Percentiles rank a stretch among this genome's conserved stretches.
phyloP scores from a whole-genome alignment of 92 coral and sea anemone genomes.

The Zoanthus gigantus region DNA sequence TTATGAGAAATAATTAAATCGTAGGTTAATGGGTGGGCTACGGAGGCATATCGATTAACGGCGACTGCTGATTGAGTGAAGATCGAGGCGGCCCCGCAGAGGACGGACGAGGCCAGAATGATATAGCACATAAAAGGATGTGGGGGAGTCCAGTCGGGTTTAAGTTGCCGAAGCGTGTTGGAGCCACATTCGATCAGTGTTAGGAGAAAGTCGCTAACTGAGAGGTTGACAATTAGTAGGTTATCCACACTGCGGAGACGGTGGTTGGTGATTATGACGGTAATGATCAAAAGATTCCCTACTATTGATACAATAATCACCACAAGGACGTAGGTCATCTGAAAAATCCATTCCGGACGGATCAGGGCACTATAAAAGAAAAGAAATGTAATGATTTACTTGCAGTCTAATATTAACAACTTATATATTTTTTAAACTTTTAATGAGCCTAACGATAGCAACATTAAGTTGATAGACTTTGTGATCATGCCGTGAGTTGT shows the following conservation, averaged over 20 bases:
- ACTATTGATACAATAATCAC: constrained; percentile 45
- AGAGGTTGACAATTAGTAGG: constrained; percentile 58
- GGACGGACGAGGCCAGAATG: constrained; percentile 62
- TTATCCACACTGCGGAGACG: constrained; percentile 65
- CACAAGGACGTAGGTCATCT: constrained; percentile 45
- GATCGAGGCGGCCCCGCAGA: constrained; percentile 65
- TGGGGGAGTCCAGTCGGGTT: constrained; percentile 55
- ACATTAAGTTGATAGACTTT: too few relatives aligned
- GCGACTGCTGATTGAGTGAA: constrained; percentile 71
- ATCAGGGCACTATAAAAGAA: background rate
- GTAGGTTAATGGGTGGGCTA: constrained; percentile 54
- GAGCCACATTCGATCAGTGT: constrained; percentile 59
- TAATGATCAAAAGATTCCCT: constrained; percentile 57
- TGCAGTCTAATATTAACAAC: too few relatives aligned
- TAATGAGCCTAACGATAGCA: too few relatives aligned
- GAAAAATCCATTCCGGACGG: constrained; percentile 41
- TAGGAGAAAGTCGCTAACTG: constrained; percentile 63
- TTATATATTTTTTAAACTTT: too few relatives aligned
- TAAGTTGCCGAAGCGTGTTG: constrained; percentile 54
- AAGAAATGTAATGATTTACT: too few relatives aligned
- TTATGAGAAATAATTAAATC: constrained; percentile 41
- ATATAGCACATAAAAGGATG: constrained; percentile 51
- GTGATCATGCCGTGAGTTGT: too few relatives aligned
- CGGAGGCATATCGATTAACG: constrained; percentile 61
- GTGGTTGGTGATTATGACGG: constrained; percentile 41